phyloP scores from a whole-genome alignment of 2,113 vertebrate species.

The Toxostoma redivivum region DNA sequence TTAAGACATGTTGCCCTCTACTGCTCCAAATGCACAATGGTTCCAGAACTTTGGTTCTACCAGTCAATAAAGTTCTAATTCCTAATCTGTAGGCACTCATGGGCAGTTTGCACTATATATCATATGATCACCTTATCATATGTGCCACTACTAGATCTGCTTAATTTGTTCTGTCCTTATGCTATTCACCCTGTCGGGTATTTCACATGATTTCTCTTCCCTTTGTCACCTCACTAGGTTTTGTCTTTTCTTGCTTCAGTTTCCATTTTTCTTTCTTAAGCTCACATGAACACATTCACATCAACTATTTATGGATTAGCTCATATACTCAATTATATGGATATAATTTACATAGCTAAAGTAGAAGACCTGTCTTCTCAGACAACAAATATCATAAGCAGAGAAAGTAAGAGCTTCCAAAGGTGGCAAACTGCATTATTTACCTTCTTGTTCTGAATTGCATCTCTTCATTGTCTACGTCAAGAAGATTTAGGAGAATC shows the following conservation, averaged over 20 bases:
- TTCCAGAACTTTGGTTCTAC: not conserved
- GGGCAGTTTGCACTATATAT: not conserved
- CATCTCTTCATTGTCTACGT: not conserved
- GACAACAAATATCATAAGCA: not conserved
- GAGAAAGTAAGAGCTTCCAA: not conserved
- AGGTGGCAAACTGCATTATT: not conserved
- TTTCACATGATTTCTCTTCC: not conserved
- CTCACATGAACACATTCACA: not conserved
- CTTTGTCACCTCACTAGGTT: not conserved
- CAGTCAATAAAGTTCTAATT: not conserved
- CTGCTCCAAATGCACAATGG: not conserved
- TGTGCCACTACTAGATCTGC: not conserved
- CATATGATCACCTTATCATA: accelerated
- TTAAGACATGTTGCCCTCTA: not conserved
- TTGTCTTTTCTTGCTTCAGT: not conserved
- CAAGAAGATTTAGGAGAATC: not conserved
- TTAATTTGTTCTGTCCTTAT: not conserved
- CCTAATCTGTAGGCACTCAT: not conserved
- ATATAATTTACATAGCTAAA: not conserved
- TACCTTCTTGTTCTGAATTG: not conserved
- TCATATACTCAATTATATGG: not conserved
- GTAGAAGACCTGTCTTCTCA: not conserved
- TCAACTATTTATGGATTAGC: not conserved
- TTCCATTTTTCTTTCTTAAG: not conserved
- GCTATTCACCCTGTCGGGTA: not conserved